Percentiles rank a stretch among this genome's conserved stretches.
Conservation (phyloP, 2,888 invertebrate genomes). For the Hirtodrosophila confusa region DNA sequence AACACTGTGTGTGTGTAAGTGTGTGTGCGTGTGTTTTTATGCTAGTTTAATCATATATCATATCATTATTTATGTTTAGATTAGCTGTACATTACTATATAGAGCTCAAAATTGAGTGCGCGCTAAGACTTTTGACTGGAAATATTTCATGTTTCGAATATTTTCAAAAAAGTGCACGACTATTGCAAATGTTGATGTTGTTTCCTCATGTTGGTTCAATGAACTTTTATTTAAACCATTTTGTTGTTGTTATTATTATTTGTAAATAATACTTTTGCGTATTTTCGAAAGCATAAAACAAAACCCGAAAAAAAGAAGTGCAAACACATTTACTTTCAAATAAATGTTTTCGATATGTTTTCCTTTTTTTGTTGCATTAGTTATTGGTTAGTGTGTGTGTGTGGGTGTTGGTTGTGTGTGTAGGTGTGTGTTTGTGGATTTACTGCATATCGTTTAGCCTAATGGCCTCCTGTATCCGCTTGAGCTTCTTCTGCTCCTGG, state of each 20-base stretch:
- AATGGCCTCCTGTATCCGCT: conserved; percentile 67
- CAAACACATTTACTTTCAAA: conserved; percentile 27
- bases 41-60: conserved; percentile 46
- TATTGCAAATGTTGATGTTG: conserved; percentile 31
- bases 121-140: conserved; percentile 48
- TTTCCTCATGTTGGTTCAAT: conserved; percentile 1
- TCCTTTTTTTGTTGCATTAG: conserved; percentile 17
- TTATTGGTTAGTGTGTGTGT: conserved; percentile 26
- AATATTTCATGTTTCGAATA: conserved; percentile 49
- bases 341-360: conserved; percentile 46
- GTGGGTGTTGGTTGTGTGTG: conserved; percentile 23
- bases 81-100: conserved; percentile 72
- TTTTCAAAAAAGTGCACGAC: conserved; percentile 52
- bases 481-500: conserved; percentile 66
- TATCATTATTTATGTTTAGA: conserved; percentile 44
- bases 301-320: conserved; percentile 32
- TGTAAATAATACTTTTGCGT: conserved; percentile 71
- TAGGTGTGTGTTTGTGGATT: conserved; percentile 18
- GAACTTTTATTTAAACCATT: background rate
- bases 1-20: conserved; percentile 53
- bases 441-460: conserved; percentile 57
- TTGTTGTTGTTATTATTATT: conserved; percentile 26
- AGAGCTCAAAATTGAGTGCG: conserved; percentile 43
- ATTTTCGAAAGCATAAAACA: conserved; percentile 40
- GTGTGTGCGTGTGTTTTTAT: conserved; percentile 36